Base-by-base conservation (phyloP, 2,888 invertebrate genomes). In the Spialia ferax region DNA sequence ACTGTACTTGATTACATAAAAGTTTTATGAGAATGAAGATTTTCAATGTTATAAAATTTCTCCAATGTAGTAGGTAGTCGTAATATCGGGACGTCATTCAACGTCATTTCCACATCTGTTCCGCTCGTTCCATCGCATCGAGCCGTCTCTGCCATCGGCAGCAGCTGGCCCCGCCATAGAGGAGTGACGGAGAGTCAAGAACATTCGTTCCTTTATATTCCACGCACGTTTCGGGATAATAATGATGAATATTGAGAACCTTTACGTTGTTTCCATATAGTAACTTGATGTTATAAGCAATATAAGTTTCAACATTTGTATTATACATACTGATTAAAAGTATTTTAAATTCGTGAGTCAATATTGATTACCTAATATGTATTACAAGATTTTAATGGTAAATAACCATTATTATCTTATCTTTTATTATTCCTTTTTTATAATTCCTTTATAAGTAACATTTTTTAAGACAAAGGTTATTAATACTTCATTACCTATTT, bases 81-180 rank as follows among this genome's bases (percentile, higher is more conserved):
- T 48, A 42, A 29, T 64, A 64, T 56, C 20, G 56, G 55, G 42
- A 29, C 26, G 38, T 48, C 29, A 48, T 56, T 55, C 26, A 11
- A 32, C 56, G 63, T 64, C 45, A 64, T 38, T 52, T 35, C 32
- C 56, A 64, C 56, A 64, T 63, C 63, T 56, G 55, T 42, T 42
- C 32, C 63, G 55, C 32, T 56, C 54, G 29, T 56, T 56, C 56
- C 56, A 55, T 48, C 45, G 63, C 45, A 55, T 26, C 63, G 55
- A 45, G 18, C 22, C 55, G 45, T 42, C 38, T 48, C 63, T 55
- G 63, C 55, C 48, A 64, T 56, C 56, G 63, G 56, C 63, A 56
- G 45, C 63, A 56, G 55, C 56, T 48, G 63, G 50, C 56, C 35
- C 7, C 22, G 38, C 62, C 63, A 8, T 45, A 45, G 42, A 55